These are phyloP conservation scores for Amphibalanus amphitrite DNA, from an alignment of 1,140 invertebrate genomes.

Conservation along the genomic window DNA sequence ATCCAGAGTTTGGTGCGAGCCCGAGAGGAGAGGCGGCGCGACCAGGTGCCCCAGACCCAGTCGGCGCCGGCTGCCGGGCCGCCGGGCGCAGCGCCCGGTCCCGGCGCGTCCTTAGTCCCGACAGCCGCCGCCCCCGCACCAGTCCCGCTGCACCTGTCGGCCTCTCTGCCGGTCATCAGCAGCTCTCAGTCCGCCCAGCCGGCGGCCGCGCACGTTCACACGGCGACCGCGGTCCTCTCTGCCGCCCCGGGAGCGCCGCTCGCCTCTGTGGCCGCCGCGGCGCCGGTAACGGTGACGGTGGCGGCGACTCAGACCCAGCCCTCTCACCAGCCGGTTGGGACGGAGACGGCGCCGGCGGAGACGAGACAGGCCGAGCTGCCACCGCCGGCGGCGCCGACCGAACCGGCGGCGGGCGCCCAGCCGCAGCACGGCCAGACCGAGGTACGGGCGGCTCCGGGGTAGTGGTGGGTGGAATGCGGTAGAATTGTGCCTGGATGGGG, in stretches of 20 bases:
- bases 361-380: background rate
- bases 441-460: background rate
- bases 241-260: background rate
- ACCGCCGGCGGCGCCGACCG: background rate
- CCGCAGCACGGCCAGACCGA: background rate
- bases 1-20: constrained; percentile 45
- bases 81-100: too few species aligned
- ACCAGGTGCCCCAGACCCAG: background rate
- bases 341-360: background rate
- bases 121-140: too few species aligned
- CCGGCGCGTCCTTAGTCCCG: too few species aligned
- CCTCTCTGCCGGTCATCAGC: background rate
- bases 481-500: too few species aligned
- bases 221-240: background rate
- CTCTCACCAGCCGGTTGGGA: background rate
- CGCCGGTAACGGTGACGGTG: background rate
- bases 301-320: background rate
- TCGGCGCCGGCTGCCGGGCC: background rate
- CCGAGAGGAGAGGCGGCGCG: constrained; percentile 33
- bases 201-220: too few species aligned
- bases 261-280: too few species aligned
- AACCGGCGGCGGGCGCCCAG: too few species aligned
- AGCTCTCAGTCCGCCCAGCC: too few species aligned
- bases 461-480: too few species aligned
- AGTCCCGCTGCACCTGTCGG: background rate